Conservation (phyloP, 2,888 invertebrate genomes). For the Plagodis dolabraria region DNA sequence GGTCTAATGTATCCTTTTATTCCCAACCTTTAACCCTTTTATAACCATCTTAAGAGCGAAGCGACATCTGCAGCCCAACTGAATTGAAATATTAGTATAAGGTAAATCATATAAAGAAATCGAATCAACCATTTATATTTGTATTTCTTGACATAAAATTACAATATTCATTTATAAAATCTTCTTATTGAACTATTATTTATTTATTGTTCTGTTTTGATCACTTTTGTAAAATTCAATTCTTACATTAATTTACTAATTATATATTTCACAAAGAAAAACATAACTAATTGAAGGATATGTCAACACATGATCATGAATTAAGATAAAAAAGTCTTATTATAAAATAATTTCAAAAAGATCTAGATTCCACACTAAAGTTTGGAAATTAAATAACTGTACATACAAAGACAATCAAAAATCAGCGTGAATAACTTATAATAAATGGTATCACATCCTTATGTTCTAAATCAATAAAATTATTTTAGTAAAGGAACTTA, state of each 20-base stretch:
- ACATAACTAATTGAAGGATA: slow-evolving; percentile 30
- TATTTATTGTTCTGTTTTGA: slow-evolving; percentile 73
- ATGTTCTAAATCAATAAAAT: slow-evolving; percentile 72
- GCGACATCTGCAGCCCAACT: too few relatives aligned
- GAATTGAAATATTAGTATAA: too few relatives aligned
- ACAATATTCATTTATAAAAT: slow-evolving; percentile 66
- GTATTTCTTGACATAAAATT: slow-evolving; percentile 64
- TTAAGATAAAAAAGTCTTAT: slow-evolving; percentile 54
- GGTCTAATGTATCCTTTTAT: too few relatives aligned
- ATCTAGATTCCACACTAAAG: slow-evolving; percentile 64
- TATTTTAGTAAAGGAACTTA: slow-evolving; percentile 76
- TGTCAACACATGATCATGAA: slow-evolving; percentile 47
- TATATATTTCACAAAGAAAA: slow-evolving; percentile 19
- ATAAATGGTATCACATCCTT: slow-evolving; percentile 84
- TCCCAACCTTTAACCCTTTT: too few relatives aligned
- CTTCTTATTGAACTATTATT: slow-evolving; percentile 65
- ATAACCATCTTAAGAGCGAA: too few relatives aligned
- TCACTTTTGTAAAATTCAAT: slow-evolving; percentile 50
- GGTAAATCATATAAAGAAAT: slow-evolving; percentile 35
- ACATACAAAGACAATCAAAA: slow-evolving; percentile 60
- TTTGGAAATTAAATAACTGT: slow-evolving; percentile 59
- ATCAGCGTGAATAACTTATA: slow-evolving; percentile 70
- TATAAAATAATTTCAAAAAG: slow-evolving; percentile 65
- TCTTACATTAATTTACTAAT: slow-evolving; percentile 17
- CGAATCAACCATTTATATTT: slow-evolving; percentile 75